Conservation (phyloP, 2,888 invertebrate genomes). For the Mechanitis messenoides region DNA sequence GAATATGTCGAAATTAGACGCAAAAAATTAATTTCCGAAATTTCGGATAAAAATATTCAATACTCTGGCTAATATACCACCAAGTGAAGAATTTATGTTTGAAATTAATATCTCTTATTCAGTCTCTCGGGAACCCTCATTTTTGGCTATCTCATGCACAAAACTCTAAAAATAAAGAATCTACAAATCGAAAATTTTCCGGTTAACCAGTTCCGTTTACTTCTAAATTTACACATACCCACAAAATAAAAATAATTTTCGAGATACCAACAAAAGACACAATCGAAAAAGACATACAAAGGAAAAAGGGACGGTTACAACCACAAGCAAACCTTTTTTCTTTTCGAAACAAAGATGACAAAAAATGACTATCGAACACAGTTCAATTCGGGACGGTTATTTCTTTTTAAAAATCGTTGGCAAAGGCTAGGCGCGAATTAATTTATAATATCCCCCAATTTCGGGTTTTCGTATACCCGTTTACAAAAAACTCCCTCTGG, state of each 20-base stretch:
- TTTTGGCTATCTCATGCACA: neutral
- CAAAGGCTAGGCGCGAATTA: conserved; percentile 17
- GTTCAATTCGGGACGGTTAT: neutral
- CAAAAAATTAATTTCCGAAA: neutral
- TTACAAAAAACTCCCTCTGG: neutral
- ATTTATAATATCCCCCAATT: conserved; percentile 18
- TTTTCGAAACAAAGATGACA: conserved; percentile 1
- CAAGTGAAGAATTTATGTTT: conserved; percentile 15
- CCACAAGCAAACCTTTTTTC: neutral
- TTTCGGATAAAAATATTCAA: conserved; percentile 8
- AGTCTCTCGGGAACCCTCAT: neutral
- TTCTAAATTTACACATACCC: neutral
- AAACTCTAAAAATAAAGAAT: neutral
- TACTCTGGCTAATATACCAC: conserved; percentile 9
- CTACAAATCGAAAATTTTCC: neutral
- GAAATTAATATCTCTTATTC: conserved; percentile 2
- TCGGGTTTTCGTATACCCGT: conserved; percentile 19
- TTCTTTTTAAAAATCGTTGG: conserved; percentile 16
- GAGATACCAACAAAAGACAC: conserved; percentile 2
- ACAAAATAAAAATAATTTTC: neutral
- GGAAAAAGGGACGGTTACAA: no score
- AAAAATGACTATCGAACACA: conserved; percentile 1
- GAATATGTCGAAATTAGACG: conserved; percentile 16
- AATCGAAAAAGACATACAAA: neutral
- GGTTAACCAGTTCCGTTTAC: no score